Conservation (phyloP, 2,888 invertebrate species). For the Galerucella calmariensis region DNA sequence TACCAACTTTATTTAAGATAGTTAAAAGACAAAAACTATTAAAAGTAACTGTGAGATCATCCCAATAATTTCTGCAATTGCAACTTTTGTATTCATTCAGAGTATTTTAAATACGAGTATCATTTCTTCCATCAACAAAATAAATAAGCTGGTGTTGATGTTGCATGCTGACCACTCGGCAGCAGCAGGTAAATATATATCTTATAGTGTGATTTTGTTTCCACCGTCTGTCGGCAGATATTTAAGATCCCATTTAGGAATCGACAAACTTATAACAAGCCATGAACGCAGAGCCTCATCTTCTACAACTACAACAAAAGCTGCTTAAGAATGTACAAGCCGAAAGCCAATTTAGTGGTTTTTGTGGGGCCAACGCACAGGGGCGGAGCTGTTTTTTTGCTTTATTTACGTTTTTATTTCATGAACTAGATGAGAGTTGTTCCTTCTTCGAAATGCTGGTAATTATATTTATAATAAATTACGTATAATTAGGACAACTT, state of each 20-base stretch:
- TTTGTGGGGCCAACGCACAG: conserved; percentile 35
- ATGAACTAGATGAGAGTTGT: background rate
- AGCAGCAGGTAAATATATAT: conserved; percentile 48
- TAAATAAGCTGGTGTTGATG: conserved; percentile 51
- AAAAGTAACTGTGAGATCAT: background rate
- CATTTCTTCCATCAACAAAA: conserved; percentile 31
- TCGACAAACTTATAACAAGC: conserved; percentile 60
- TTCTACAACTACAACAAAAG: conserved; percentile 39
- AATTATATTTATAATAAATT: background rate
- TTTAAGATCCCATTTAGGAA: conserved; percentile 61
- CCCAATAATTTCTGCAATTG: background rate
- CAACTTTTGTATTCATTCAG: background rate
- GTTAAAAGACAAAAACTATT: too few species aligned
- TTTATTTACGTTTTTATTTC: background rate
- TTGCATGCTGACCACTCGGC: conserved; percentile 41
- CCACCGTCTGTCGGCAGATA: conserved; percentile 60
- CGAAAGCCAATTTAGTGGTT: conserved; percentile 44
- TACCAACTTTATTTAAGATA: too few species aligned
- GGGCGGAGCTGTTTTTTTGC: conserved; percentile 25
- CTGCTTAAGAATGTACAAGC: conserved; percentile 42
- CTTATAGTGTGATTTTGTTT: conserved; percentile 48
- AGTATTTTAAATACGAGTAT: background rate
- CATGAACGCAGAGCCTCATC: conserved; percentile 53
- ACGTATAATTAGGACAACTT: background rate
- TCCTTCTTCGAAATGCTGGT: background rate